These are phyloP conservation scores for Tetropium fuscum DNA, from an alignment of 2,888 invertebrate species.

Conservation along the genomic window DNA sequence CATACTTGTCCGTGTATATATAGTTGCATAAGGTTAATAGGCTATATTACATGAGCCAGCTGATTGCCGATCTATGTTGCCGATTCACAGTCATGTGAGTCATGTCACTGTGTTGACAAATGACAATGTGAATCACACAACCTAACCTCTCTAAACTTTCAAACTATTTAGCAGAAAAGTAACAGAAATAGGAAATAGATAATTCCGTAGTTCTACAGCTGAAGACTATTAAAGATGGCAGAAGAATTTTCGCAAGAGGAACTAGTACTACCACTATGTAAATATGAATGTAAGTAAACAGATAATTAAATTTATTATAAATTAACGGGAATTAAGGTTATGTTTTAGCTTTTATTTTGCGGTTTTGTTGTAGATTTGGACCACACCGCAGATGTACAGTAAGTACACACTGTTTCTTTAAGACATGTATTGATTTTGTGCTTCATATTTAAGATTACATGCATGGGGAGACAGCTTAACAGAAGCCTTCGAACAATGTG, in stretches of 20 bases:
- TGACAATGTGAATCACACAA: background rate
- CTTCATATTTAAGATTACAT: conserved; percentile 75
- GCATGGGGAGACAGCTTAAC: conserved; percentile 89
- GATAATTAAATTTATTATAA: background rate
- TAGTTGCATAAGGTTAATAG: too few species aligned
- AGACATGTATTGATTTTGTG: too few species aligned
- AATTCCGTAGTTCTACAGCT: background rate
- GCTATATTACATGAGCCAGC: too few species aligned
- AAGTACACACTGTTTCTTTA: too few species aligned
- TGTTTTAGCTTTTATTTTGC: background rate
- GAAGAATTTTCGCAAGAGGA: conserved; percentile 71
- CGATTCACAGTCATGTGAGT: too few species aligned
- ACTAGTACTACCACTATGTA: conserved; percentile 73
- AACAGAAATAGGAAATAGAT: background rate
- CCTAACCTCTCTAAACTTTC: background rate
- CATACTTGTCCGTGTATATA: too few species aligned
- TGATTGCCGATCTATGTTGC: too few species aligned
- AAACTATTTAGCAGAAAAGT: background rate
- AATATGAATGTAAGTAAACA: conserved; percentile 83
- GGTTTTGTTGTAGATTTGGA: conserved; percentile 82
- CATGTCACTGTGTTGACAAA: too few species aligned
- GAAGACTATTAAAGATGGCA: conserved; percentile 24
- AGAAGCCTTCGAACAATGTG: conserved; percentile 96
- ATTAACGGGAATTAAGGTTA: conserved; percentile 13
- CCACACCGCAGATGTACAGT: conserved; percentile 99